Conservation (phyloP, 2,113 vertebrate species). For the Callocephalon fimbriatum region DNA sequence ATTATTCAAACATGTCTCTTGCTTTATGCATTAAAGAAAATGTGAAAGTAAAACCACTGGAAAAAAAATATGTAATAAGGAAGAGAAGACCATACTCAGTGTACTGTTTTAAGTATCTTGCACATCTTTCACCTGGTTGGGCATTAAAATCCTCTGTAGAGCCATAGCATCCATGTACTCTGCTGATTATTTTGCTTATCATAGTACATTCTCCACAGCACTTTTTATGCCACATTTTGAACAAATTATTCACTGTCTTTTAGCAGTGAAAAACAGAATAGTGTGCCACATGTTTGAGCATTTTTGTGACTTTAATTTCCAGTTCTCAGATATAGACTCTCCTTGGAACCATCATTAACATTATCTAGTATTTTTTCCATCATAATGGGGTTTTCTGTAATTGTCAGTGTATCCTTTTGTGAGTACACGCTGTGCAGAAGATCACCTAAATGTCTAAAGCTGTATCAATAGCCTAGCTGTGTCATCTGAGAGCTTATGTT, state of each 20-base stretch:
- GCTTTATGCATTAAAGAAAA: neutral
- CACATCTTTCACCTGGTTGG: neutral
- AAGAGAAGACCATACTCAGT: neutral
- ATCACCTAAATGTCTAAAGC: neutral
- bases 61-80: neutral
- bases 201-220: neutral
- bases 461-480: neutral
- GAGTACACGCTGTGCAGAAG: neutral
- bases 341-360: neutral
- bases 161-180: neutral
- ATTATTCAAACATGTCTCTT: slow-evolving; percentile 7
- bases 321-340: neutral
- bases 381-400: neutral
- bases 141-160: neutral
- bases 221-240: neutral
- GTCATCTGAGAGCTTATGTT: neutral
- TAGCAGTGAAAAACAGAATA: neutral
- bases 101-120: neutral
- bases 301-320: neutral
- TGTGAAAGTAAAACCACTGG: neutral
- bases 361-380: neutral
- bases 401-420: neutral
- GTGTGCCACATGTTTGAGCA: neutral
- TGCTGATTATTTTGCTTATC: neutral
- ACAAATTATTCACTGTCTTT: neutral